Evolutionary conservation across 2,113 vertebrate species (phyloP).

Genomic region (Deroptyus accipitrinus): DNA sequence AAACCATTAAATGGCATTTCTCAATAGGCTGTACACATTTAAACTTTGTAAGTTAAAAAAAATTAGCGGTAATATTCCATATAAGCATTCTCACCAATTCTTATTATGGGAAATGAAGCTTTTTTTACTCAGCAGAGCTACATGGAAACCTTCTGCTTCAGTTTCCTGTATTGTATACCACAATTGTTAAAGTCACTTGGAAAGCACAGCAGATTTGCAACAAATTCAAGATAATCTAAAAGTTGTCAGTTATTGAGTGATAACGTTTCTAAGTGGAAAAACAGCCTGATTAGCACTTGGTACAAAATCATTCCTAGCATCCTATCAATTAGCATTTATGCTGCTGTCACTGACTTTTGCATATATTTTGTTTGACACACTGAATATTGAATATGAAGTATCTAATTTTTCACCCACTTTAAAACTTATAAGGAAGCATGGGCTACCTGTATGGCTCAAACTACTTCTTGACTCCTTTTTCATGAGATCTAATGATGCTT

Average conservation of each 20-base stretch:
- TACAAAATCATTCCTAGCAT: constrained; percentile 13
- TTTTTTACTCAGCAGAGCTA: neutral
- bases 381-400: neutral
- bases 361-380: neutral
- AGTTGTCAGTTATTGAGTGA: neutral
- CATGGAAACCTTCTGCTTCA: neutral
- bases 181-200: neutral
- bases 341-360: neutral
- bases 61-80: neutral
- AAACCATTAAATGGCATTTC: neutral
- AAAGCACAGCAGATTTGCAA: neutral
- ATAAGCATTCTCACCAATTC: fast-evolving
- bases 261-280: neutral
- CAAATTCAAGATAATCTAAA: neutral
- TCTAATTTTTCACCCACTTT: neutral
- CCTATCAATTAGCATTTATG: neutral
- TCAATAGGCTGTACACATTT: neutral
- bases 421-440: neutral
- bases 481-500: neutral
- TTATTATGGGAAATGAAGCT: fast-evolving
- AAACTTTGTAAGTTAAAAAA: neutral
- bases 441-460: neutral
- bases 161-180: neutral
- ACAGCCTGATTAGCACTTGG: neutral
- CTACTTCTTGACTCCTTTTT: neutral